These are phyloP conservation scores for Mellilla xanthometata DNA, from an alignment of 2,888 invertebrate genomes.

Conservation along the genomic window DNA sequence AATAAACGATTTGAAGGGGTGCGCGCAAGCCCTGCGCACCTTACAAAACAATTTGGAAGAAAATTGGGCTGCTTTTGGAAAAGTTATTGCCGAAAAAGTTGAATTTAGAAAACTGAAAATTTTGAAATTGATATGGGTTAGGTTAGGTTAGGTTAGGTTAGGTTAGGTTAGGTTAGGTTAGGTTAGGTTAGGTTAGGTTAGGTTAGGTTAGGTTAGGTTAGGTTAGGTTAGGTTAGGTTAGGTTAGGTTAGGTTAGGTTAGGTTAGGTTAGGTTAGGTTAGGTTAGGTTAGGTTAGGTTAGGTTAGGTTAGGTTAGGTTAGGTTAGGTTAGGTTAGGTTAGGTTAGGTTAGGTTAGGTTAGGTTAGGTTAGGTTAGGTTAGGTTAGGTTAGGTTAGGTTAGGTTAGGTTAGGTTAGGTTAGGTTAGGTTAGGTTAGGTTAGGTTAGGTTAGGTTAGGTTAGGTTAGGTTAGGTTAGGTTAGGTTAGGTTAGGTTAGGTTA, in stretches of 20 bases:
- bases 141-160: slow-evolving; percentile 9
- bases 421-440: slow-evolving; percentile 6
- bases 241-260: slow-evolving; percentile 9
- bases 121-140: no score
- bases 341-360: neutral
- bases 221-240: slow-evolving; percentile 10
- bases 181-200: slow-evolving; percentile 11
- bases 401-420: slow-evolving; percentile 9
- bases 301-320: neutral
- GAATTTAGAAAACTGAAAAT: no score
- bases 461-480: slow-evolving; percentile 6
- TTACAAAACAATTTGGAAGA: no score
- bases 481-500: slow-evolving; percentile 6
- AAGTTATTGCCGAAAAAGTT: no score
- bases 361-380: neutral
- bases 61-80: no score
- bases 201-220: slow-evolving; percentile 11
- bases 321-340: slow-evolving; percentile 1
- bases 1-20: no score
- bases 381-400: neutral
- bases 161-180: slow-evolving; percentile 11
- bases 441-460: slow-evolving; percentile 6
- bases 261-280: neutral
- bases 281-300: neutral
- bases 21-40: no score